A percentile compares a stretch with the other conserved stretches of the same genome.
Evolutionary conservation across 2,797 vertebrate genomes (phyloP).

Genomic region (Pygocentrus nattereri): DNA sequence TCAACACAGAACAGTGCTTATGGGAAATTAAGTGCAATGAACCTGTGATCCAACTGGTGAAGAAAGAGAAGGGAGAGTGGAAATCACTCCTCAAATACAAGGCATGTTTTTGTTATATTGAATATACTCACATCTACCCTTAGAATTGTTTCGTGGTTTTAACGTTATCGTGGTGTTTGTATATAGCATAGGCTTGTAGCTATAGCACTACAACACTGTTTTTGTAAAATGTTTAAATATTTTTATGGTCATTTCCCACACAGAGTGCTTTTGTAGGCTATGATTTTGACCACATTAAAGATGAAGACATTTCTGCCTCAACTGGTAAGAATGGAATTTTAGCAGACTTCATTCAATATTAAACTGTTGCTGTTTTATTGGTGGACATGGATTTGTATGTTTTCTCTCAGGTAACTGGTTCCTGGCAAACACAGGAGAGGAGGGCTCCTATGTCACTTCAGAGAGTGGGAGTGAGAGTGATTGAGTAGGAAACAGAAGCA

Average conservation of each 20-base stretch:
- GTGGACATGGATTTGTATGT: not conserved
- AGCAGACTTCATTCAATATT: not conserved
- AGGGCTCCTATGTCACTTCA: conserved; percentile 54
- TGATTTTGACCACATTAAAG: conserved; percentile 73
- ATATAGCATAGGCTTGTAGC: not conserved
- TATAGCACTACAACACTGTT: not conserved
- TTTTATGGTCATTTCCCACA: not conserved
- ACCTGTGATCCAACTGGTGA: conserved; percentile 75
- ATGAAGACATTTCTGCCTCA: conserved; percentile 58
- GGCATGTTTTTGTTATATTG: conserved; percentile 55
- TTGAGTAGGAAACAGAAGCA: conserved; percentile 48
- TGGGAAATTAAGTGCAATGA: conserved; percentile 75
- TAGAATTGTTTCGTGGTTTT: not conserved
- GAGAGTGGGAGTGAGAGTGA: conserved; percentile 71
- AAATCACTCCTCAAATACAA: conserved; percentile 71
- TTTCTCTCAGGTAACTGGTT: conserved; percentile 63
- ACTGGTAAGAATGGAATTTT: conserved; percentile 37
- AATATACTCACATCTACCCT: not conserved
- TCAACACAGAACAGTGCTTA: conserved; percentile 64
- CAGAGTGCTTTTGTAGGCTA: conserved; percentile 79
- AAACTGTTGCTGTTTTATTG: not conserved
- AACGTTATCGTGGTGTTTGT: not conserved
- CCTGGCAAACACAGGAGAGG: conserved; percentile 64
- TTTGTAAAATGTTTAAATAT: not conserved
- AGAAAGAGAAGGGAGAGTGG: conserved; percentile 70